Evolutionary conservation across 2,113 vertebrate species (phyloP), one percentile per base, ranked within the genome.

Genomic region (Gorsachius goisagi): DNA sequence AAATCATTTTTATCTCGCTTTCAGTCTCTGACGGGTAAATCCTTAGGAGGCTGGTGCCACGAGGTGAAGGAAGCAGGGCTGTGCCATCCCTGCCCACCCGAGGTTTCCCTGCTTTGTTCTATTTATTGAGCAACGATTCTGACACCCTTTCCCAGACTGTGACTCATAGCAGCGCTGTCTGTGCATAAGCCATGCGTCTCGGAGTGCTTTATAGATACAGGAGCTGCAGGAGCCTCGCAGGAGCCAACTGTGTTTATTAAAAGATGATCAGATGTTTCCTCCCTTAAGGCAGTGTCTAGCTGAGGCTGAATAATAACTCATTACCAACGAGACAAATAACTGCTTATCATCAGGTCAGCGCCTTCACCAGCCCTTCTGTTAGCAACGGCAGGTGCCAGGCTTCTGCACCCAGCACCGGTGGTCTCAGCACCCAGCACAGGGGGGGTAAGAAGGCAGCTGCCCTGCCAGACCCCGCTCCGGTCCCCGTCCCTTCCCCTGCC

Each of bases 251-350:
- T 90, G 93, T 90, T 94, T 94, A 93, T 97, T 95, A 96, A 91
- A 96, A 95, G 91, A 91, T 74, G 88, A 96, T 96, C 96, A 94
- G 92, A 93, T 96, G 95, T 83, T 97, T 85, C 90, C 53, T 90
- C 88, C 88, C 93, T 90, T 32, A 86, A 86, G 93, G 96, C 97
- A 94, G 77, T 52, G 76, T 94, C 94, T 90, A 81, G 84, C 95
- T 97, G 90, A 53, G 92, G 35, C 86, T 90, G 80, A 89, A 80
- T 81, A 93, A 84, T 89, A 95, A 85, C 90, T 95, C 90, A 85
- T 92, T 92, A 87, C 73, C 84, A 89, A 87, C 1, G 1, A 97
- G 95, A 96, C 76, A 95, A 93, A 81, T 93, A 89, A 88, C 75
- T 94, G 79, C 88, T 92, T 21, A 66, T 55, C 82, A 33, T 30